Evolutionary conservation across 2,797 vertebrate species (phyloP), one percentile per base, ranked within the genome.

Genomic region (Enteromius trimaculatus): DNA sequence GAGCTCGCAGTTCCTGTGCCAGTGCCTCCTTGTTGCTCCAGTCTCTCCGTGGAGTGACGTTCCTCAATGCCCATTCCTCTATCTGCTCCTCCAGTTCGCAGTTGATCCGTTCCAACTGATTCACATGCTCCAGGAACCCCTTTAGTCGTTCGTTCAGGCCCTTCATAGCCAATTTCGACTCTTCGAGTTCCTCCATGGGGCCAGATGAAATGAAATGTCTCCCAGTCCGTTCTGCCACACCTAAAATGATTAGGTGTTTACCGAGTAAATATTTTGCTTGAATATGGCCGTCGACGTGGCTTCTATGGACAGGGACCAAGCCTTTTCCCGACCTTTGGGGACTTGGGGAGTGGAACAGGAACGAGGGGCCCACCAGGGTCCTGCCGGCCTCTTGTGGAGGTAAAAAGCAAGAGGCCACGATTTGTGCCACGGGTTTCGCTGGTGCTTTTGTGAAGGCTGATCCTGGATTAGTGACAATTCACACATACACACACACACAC

Each of bases 91-190:
- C 94, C 69, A 96, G 90, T 6, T 4, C 77, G 14, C 1, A 51
- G 89, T 95, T 96, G 69, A 87, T 79, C 74, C 92, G 87, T 87
- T 94, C 93, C 81, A 95, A 88, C 79, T 71, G 70, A 76, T 87
- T 89, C 49, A 94, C 91, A 66, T 93, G 94, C 86, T 95, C 90
- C 91, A 95, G 81, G 83, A 95, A 94, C 80, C 88, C 87, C 77
- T 87, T 92, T 72, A 96, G 42, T 0, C 92, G 90, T 17, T 80
- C 65, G 8, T 95, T 94, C 51, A 95, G 88, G 23, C 87, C 88
- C 79, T 71, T 84, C 88, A 94, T 89, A 64, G 88, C 88, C 6
- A 81, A 86, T 44, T 90, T 89, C 21, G 91, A 87, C 74, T 91
- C 92, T 80, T 90, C 83, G 44, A 75, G 77, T 76, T 66, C 49